A percentile compares a stretch with the other conserved stretches of the same genome.
Evolutionary conservation across 2,113 vertebrate species (phyloP).

Genomic region (Hemibagrus wyckioides): DNA sequence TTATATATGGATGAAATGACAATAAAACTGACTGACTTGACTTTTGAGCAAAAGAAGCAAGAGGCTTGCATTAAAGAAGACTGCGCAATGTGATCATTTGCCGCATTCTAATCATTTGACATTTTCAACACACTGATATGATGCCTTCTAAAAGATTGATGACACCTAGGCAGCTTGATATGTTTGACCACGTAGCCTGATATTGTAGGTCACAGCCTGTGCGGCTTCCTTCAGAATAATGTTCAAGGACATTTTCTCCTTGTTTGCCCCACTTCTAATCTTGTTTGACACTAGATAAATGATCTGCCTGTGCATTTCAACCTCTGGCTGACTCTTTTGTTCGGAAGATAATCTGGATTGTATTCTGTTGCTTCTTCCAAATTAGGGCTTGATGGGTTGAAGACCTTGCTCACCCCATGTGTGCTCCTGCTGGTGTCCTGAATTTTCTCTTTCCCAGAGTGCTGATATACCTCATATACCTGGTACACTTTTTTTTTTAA

Average conservation of each 20-base stretch:
- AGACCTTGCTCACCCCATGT: constrained; percentile 9
- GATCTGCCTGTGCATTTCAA: neutral
- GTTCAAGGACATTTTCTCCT: constrained; percentile 8
- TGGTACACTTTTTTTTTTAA: neutral
- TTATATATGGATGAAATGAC: too few relatives aligned
- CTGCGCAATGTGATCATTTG: neutral
- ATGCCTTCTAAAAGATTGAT: neutral
- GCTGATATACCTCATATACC: neutral
- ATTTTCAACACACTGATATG: neutral
- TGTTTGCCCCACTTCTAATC: neutral
- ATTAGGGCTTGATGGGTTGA: constrained; percentile 18
- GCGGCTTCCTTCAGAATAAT: neutral
- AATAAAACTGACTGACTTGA: too few relatives aligned
- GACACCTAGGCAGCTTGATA: neutral
- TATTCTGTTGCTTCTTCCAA: constrained; percentile 17
- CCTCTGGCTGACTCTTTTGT: neutral
- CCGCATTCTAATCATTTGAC: neutral
- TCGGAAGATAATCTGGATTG: constrained; percentile 29
- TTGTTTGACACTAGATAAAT: constrained; percentile 14
- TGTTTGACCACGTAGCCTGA: constrained; percentile 5
- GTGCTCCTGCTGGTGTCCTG: neutral
- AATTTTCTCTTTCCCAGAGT: neutral
- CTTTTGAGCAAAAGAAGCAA: neutral
- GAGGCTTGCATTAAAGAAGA: neutral
- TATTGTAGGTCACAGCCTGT: neutral